A percentile compares a stretch with the other conserved stretches of the same genome.
These are phyloP conservation scores for Aphodius sticticus DNA, from an alignment of 2,888 invertebrate species.

Conservation along the genomic window DNA sequence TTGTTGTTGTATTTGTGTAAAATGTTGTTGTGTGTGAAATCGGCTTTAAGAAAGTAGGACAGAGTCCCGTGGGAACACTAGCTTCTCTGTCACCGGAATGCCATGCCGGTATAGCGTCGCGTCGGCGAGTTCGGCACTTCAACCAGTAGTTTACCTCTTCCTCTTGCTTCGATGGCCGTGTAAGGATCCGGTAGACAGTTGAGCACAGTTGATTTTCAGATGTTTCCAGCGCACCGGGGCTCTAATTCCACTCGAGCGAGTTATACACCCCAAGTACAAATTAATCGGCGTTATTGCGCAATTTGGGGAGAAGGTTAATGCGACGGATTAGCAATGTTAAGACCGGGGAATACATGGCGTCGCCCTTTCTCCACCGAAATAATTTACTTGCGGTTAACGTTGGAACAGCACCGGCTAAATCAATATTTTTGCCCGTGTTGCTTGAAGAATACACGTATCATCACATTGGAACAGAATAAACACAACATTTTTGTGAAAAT, in stretches of 20 bases:
- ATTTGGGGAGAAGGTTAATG: constrained; percentile 29
- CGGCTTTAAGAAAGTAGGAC: too few species aligned
- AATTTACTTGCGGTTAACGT: not conserved
- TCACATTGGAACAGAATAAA: too few species aligned
- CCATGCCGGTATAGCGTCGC: not conserved
- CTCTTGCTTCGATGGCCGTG: not conserved
- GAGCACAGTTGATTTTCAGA: constrained; percentile 37
- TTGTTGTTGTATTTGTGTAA: too few species aligned
- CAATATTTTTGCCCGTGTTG: not conserved
- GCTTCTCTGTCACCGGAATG: not conserved
- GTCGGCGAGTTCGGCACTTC: not conserved
- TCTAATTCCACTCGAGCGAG: constrained; percentile 36
- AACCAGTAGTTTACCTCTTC: not conserved
- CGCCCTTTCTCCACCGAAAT: not conserved
- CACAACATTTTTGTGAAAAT: too few species aligned
- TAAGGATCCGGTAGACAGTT: not conserved
- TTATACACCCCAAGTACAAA: constrained; percentile 28
- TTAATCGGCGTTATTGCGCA: constrained; percentile 34
- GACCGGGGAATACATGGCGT: not conserved
- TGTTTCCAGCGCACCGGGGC: constrained; percentile 30
- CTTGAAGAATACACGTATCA: not conserved
- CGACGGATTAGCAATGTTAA: not conserved
- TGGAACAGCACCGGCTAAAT: not conserved
- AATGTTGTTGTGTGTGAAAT: too few species aligned
- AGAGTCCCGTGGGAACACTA: too few species aligned